These are phyloP conservation scores for Diabrotica virgifera DNA, from an alignment of 1,140 invertebrate species.

Conservation along the genomic window DNA sequence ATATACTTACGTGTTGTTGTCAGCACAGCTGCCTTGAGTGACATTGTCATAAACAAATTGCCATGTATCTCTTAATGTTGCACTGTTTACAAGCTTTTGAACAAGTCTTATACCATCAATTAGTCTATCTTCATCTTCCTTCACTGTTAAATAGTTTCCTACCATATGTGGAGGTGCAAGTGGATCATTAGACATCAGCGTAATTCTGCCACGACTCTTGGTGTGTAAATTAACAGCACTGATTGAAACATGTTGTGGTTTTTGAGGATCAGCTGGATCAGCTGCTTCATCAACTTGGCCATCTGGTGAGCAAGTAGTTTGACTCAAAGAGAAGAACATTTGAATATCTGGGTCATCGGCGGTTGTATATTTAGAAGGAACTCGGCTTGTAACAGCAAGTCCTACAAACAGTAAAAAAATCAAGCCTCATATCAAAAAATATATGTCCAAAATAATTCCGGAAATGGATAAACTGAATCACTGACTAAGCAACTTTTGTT, in stretches of 20 bases:
- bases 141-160: constrained; percentile 52
- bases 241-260: constrained; percentile 19
- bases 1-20: background rate
- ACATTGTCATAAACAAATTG: constrained; percentile 56
- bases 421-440: too few species aligned
- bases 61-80: constrained; percentile 34
- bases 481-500: too few species aligned
- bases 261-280: constrained; percentile 51
- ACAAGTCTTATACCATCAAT: constrained; percentile 41
- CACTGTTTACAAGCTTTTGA: constrained; percentile 26
- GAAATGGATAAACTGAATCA: too few species aligned
- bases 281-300: constrained; percentile 48
- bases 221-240: constrained; percentile 20
- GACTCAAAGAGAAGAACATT: constrained; percentile 63
- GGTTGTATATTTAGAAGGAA: constrained; percentile 51
- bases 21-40: constrained; percentile 19
- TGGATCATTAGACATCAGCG: constrained; percentile 50
- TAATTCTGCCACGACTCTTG: constrained; percentile 23
- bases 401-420: background rate
- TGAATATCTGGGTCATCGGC: constrained; percentile 59
- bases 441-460: too few species aligned
- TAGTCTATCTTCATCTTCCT: constrained; percentile 43
- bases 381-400: constrained; percentile 51
- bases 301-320: constrained; percentile 55
- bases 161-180: constrained; percentile 54